Evolutionary conservation across 1,140 invertebrate genomes (phyloP), one percentile per base, ranked within the genome.

Genomic region (Musca vetustissima): DNA sequence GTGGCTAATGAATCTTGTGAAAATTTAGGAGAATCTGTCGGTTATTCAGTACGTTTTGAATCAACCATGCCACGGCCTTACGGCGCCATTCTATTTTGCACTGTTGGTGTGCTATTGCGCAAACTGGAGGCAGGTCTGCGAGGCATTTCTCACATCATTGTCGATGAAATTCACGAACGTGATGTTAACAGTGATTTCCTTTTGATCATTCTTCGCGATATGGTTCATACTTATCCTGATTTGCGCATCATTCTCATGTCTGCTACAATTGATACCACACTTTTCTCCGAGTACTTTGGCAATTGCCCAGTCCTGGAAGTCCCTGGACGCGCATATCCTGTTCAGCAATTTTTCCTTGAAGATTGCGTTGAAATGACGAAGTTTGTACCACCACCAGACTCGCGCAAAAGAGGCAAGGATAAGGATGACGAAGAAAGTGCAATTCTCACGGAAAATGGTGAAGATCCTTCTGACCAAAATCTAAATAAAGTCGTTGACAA

Each of bases 171-270:
- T 70, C 97, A 99, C 78, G 97, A 99, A 82, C 85, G 97, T 49
- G 97, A 99, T 83, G 93, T 97, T 0, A 98, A 98, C 82, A 95
- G 93, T 28, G 98, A 99, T 81, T 99, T 99, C 76, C 89, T 98
- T 7, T 88, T 99, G 84, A 95, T 98, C 52, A 89, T 98, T 0
- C 84, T 99, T 0, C 86, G 95, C 24, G 95, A 99, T 79, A 96
- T 98, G 89, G 88, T 98, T 1, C 90, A 92, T 69, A 90, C 90
- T 0, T 96, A 95, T 80, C 93, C 93, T 0, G 93, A 97, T 75
- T 79, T 98, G 14, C 87, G 94, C 68, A 88, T 99, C 6, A 95
- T 99, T 74, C 87, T 99, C 21, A 99, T 99, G 97, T 98, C 96
- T 7, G 97, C 98, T 4, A 98, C 97, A 0, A 94, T 99, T 67